Conservation (phyloP, 2,113 vertebrate genomes). For the Ranitomeya imitator region DNA sequence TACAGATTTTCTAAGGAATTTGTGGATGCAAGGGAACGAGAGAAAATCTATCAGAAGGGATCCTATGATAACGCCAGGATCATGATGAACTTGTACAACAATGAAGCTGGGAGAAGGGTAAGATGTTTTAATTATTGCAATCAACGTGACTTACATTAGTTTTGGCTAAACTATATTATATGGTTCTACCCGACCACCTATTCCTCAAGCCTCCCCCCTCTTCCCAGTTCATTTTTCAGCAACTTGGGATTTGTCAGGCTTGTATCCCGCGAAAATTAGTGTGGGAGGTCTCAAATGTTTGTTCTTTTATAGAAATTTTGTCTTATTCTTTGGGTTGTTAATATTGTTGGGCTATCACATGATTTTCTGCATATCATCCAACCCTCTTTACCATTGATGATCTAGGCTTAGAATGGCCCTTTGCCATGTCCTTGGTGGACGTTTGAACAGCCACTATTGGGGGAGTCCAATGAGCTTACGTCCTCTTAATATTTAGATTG, state of each 20-base stretch:
- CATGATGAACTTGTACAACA: slow-evolving; percentile 97
- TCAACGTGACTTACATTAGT: not conserved
- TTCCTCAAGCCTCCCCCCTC: no score
- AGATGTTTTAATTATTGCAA: slow-evolving; percentile 61
- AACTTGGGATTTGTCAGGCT: not conserved
- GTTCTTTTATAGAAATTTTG: not conserved
- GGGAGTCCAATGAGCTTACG: not conserved
- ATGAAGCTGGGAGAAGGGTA: slow-evolving; percentile 93
- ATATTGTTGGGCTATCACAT: no score
- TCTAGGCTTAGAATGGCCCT: not conserved
- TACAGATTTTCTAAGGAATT: slow-evolving; percentile 98
- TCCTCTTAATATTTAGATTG: not conserved
- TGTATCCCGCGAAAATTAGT: not conserved
- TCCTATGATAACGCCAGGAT: slow-evolving; percentile 86
- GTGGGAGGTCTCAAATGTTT: not conserved
- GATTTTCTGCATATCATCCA: no score
- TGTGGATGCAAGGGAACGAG: slow-evolving; percentile 92
- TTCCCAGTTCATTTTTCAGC: no score
- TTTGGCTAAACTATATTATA: no score
- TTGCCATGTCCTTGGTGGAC: not conserved
- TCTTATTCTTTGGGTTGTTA: not conserved
- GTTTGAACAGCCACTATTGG: not conserved
- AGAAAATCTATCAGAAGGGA: slow-evolving; percentile 89
- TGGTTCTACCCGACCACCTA: no score
- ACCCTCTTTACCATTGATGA: not conserved